Conservation (phyloP, 1,140 invertebrate species). For the Alviniconcha marisindica region DNA sequence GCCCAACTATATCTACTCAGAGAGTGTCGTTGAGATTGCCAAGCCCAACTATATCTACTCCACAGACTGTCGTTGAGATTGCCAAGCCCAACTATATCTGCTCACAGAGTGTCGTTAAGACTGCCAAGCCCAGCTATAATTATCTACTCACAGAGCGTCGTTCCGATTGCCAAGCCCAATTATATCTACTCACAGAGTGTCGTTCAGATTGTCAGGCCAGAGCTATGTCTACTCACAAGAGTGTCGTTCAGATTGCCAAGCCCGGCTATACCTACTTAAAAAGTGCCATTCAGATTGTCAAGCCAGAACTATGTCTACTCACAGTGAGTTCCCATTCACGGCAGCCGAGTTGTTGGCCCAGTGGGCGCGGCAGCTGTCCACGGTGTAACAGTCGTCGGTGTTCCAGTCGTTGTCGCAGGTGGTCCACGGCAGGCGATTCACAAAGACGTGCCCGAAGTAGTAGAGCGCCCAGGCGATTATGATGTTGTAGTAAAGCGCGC, state of each 20-base stretch:
- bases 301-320: neutral
- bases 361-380: slow-evolving; percentile 12
- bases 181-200: no score
- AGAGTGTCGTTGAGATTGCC: no score
- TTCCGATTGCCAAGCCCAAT: no score
- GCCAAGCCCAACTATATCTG: no score
- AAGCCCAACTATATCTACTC: no score
- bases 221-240: no score
- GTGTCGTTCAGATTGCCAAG: no score
- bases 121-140: no score
- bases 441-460: slow-evolving; percentile 75
- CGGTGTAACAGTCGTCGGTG: slow-evolving; percentile 68
- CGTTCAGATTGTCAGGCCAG: no score
- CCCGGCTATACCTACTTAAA: neutral
- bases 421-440: slow-evolving; percentile 74
- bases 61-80: no score
- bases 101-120: no score
- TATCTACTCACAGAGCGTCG: neutral
- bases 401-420: slow-evolving; percentile 77
- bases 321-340: neutral
- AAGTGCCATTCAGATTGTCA: neutral
- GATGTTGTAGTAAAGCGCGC: slow-evolving; percentile 77
- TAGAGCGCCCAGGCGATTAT: slow-evolving; percentile 78
- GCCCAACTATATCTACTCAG: no score
- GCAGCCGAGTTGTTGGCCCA: neutral